Percentiles rank a stretch among this genome's conserved stretches.
Evolutionary conservation across 2,113 vertebrate genomes (phyloP).

Genomic region (Syrrhaptes paradoxus): DNA sequence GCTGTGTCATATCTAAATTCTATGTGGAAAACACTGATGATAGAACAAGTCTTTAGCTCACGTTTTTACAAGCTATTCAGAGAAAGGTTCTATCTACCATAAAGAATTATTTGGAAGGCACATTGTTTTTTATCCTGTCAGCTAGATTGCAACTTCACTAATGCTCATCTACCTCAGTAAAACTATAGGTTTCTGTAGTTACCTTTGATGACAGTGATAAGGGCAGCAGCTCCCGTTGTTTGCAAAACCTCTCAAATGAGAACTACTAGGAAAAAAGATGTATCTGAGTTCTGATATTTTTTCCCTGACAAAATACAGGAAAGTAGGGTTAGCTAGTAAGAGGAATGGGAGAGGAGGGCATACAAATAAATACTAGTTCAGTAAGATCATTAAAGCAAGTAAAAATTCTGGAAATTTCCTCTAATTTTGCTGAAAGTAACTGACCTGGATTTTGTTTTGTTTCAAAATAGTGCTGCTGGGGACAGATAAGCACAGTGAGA

Average conservation of each 20-base stretch:
- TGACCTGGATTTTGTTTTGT: slow-evolving; percentile 48
- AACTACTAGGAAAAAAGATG: neutral
- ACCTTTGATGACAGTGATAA: neutral
- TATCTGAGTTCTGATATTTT: neutral
- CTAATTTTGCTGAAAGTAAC: slow-evolving; percentile 25
- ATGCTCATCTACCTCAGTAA: neutral
- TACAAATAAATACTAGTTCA: slow-evolving; percentile 9
- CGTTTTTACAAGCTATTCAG: neutral
- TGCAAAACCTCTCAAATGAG: neutral
- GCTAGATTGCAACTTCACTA: neutral
- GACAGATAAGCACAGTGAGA: slow-evolving; percentile 28
- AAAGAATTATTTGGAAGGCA: neutral
- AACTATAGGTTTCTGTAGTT: neutral
- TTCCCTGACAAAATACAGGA: slow-evolving; percentile 32
- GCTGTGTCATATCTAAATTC: neutral
- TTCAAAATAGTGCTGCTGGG: slow-evolving; percentile 18
- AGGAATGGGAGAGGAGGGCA: neutral
- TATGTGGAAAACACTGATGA: neutral
- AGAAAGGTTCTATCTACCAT: neutral
- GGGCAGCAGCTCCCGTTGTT: neutral
- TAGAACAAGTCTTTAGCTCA: slow-evolving; percentile 3
- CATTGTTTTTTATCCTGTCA: neutral
- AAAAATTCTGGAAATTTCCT: slow-evolving; percentile 60
- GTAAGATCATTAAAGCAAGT: neutral
- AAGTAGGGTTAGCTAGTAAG: neutral